Base-by-base conservation (phyloP, 2,888 invertebrate species). In the Operophtera brumata region DNA sequence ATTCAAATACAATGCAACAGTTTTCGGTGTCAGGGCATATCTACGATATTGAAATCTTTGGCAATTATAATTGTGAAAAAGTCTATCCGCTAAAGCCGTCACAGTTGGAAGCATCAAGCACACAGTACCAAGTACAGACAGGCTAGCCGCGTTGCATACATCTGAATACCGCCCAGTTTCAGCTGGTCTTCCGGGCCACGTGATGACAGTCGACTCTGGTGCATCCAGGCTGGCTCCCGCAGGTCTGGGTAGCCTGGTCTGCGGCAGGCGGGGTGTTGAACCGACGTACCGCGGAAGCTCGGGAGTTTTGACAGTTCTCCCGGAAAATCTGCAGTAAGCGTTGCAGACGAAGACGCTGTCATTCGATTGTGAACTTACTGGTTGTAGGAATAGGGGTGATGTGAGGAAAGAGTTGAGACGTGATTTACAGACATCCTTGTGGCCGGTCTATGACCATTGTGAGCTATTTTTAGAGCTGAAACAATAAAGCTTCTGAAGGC, bases 271-370 rank as follows among this genome's bases (percentile, higher is more conserved):
- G 73, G 78, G 80, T 75, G 77, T 75, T 80, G 82, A 77, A 74
- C 70, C 67, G 84, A 83, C 64, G 73, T 69, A 67, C 61, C 59
- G 67, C 87, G 86, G 82, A 84, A 81, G 77, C 74, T 72, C 72
- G 77, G 75, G 72, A 81, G 79, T 78, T 82, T 78, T 82, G 84
- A 82, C 81, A 81, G 82, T 77, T 75, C 73, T 69, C 78, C 82
- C 78, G 84, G 83, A 81, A 84, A 82, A 81, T 78, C 82, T 82
- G 82, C 84, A 83, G 74, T 71, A 74, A 70, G 78, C 74, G 72
- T 70, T 69, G 54, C 53, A 59, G 62, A 71, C 67, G 60, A 65
- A 57, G 56, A 20, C 2, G 26, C 46, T 61, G 63, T 61, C 64
- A 53, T 48, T 43, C 59, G 36, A 71, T 55, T 71, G 64, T 70